Conservation (phyloP, 2,888 invertebrate genomes). For the Epinotia nisella region DNA sequence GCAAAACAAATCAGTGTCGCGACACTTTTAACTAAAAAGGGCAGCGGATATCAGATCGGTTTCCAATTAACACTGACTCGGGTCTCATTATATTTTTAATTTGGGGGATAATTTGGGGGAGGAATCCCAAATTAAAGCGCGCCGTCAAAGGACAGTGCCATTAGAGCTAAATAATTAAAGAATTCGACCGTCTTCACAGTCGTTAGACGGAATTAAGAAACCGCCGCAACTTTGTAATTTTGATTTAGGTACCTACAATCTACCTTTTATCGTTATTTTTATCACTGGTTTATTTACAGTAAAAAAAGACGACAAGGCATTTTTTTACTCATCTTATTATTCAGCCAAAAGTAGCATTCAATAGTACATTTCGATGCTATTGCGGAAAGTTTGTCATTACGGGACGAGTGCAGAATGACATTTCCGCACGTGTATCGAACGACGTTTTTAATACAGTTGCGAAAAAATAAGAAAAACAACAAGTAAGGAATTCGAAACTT, state of each 20-base stretch:
- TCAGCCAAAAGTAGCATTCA: too few species aligned
- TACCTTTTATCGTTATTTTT: slow-evolving; percentile 8
- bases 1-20: slow-evolving; percentile 44
- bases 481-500: too few species aligned
- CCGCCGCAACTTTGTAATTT: slow-evolving; percentile 73
- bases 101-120: slow-evolving; percentile 84
- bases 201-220: slow-evolving; percentile 79
- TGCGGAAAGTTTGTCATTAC: too few species aligned
- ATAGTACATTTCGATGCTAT: too few species aligned
- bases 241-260: slow-evolving; percentile 59
- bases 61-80: slow-evolving; percentile 82
- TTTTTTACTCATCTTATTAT: too few species aligned
- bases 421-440: too few species aligned
- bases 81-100: slow-evolving; percentile 85
- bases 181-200: slow-evolving; percentile 80
- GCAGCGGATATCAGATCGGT: slow-evolving; percentile 74
- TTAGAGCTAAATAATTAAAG: slow-evolving; percentile 85
- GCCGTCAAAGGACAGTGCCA: slow-evolving; percentile 83
- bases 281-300: neutral
- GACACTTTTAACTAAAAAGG: slow-evolving; percentile 65
- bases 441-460: too few species aligned
- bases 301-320: neutral
- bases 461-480: too few species aligned
- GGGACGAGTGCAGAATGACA: too few species aligned
- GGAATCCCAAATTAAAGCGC: slow-evolving; percentile 82